Conservation (phyloP, 2,797 vertebrate genomes). For the Acanthurus lineatus region DNA sequence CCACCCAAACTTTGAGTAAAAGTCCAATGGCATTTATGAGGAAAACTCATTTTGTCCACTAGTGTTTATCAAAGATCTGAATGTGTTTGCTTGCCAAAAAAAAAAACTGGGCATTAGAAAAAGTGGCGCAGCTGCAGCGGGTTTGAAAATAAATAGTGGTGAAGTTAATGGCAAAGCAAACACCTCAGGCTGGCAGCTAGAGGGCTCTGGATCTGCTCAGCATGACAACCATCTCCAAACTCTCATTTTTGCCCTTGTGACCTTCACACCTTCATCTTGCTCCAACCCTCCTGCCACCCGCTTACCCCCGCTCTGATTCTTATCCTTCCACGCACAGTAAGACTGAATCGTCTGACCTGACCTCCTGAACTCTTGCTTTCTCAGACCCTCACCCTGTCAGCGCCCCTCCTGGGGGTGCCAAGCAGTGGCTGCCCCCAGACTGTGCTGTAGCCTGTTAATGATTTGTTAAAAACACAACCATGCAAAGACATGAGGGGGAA, state of each 20-base stretch:
- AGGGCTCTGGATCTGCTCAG: constrained; percentile 82
- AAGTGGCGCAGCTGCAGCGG: constrained; percentile 66
- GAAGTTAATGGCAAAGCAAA: constrained; percentile 83
- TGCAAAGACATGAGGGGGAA: constrained; percentile 32
- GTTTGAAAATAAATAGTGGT: constrained; percentile 83
- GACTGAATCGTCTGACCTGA: constrained; percentile 76
- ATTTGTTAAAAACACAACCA: constrained; percentile 84
- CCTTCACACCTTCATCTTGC: constrained; percentile 72
- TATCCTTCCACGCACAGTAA: constrained; percentile 50
- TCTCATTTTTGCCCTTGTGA: constrained; percentile 80
- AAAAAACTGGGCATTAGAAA: constrained; percentile 64
- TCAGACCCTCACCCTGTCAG: constrained; percentile 78
- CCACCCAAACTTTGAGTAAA: constrained; percentile 41
- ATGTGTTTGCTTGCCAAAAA: constrained; percentile 42
- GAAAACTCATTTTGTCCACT: constrained; percentile 36
- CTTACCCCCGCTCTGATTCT: constrained; percentile 5
- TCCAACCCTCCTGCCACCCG: constrained; percentile 26
- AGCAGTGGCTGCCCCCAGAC: constrained; percentile 55
- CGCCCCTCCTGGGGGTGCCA: constrained; percentile 71
- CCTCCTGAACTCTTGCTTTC: constrained; percentile 77
- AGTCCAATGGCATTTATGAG: constrained; percentile 47
- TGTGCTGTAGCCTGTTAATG: constrained; percentile 73
- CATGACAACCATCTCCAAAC: constrained; percentile 80
- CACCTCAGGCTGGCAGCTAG: constrained; percentile 79
- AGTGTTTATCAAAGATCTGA: constrained; percentile 66